phyloP scores from a whole-genome alignment of 1,140 invertebrate species.

The Bombus sylvicola region DNA sequence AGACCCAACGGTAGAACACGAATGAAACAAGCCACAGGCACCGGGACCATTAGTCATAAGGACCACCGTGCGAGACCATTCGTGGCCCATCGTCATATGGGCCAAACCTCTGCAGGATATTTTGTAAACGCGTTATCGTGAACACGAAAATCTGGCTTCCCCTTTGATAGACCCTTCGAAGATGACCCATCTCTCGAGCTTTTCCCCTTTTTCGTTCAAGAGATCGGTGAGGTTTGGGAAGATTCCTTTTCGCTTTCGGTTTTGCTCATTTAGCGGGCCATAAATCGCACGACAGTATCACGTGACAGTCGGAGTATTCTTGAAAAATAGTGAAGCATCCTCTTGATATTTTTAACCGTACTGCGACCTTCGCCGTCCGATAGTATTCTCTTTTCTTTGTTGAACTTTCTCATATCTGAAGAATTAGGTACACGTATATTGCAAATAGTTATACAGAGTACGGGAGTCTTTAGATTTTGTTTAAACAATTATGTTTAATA shows the following conservation, averaged over 20 bases:
- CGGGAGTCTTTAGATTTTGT: too few relatives aligned
- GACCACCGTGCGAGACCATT: conserved; percentile 60
- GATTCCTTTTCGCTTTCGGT: neutral
- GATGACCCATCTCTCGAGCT: neutral
- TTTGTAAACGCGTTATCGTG: conserved; percentile 70
- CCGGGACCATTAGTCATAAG: conserved; percentile 62
- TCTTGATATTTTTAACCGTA: conserved; percentile 1
- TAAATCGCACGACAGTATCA: neutral
- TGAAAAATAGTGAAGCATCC: neutral
- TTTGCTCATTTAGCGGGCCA: neutral
- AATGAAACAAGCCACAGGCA: conserved; percentile 52
- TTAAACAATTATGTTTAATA: too few relatives aligned
- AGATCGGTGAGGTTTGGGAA: neutral
- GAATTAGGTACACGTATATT: too few relatives aligned
- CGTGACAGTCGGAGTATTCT: neutral
- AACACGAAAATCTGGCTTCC: conserved; percentile 40
- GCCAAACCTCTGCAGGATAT: conserved; percentile 49
- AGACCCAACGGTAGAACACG: conserved; percentile 41
- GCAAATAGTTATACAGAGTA: too few relatives aligned
- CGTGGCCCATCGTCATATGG: conserved; percentile 34
- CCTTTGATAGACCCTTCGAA: neutral
- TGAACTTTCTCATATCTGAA: neutral
- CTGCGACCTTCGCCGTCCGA: neutral
- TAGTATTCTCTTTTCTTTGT: neutral
- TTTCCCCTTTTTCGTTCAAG: neutral